Base-by-base conservation (phyloP, 1,140 invertebrate genomes). In the Ceratosolen solmsi region DNA sequence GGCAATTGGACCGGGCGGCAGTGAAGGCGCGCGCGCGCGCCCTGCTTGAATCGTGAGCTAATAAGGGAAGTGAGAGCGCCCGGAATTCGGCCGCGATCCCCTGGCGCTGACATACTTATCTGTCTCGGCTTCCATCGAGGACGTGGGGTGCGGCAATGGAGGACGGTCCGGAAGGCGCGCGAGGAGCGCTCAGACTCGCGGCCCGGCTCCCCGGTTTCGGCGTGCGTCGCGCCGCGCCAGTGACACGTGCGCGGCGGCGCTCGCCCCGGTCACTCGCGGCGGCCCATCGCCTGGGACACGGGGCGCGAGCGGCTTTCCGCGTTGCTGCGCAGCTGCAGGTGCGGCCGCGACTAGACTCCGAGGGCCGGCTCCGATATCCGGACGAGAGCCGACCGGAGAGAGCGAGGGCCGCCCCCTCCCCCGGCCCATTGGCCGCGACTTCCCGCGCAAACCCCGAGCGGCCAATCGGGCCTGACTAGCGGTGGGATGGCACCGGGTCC, bases 311-410 rank as follows among this genome's bases (percentile, higher is more conserved):
- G 58, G 33, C 63, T 68, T n/a, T 2, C 3, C 63, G 30, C 46
- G 49, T 25, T 54, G 46, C 25, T 46, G 83, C 82, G 83, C 41
- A 71, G 41, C 41, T 84, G 84, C 86, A 84, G 86, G 75, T 86
- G 87, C 85, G 87, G 85, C 83, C 82, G 83, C 82, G 88, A 89
- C 88, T 88, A 89, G 86, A 89, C 83, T 84, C 85, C 86, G 85
- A 84, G 76, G 46, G 54, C 46, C 72, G 22, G 46, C 75, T 25
- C n/a, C 13, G n/a, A 7, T 27, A 13, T 78, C 75, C 75, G 80
- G 51, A 77, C 65, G 76, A 76, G 58, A 30, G 30, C 33, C 30
- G 58, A 11, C 25, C 20, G 71, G 25, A 71, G 70, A 80, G 82
- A 84, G 83, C 79, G 83, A 82, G 74, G 84, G 75, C 58, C 63